A percentile compares a stretch with the other conserved stretches of the same genome.
Conservation (phyloP, 2,113 vertebrate species). For the Calyptommatus sinebrachiatus region DNA sequence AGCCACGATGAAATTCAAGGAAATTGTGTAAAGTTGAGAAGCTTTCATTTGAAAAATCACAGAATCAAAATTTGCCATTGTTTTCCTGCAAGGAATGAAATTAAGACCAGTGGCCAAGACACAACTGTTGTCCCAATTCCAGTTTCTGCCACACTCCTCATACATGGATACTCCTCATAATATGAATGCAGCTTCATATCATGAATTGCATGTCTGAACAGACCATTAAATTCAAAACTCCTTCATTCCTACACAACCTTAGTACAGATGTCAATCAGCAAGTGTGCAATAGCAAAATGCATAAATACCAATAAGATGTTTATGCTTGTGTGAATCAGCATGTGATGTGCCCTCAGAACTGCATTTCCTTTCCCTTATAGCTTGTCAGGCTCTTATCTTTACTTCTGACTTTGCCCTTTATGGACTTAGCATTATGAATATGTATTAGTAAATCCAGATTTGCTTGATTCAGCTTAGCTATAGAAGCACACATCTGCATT, state of each 20-base stretch:
- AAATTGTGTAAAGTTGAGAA: neutral
- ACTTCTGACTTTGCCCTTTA: neutral
- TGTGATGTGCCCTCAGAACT: too few relatives aligned
- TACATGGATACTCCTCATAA: neutral
- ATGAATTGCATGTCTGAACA: neutral
- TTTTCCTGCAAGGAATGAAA: conserved; percentile 1
- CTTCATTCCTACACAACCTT: neutral
- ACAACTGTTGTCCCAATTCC: neutral
- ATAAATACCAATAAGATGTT: too few relatives aligned
- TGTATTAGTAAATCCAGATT: too few relatives aligned
- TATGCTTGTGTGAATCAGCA: neutral
- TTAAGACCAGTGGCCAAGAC: neutral
- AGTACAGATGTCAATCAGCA: neutral
- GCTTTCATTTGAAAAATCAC: neutral
- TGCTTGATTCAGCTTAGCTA: too few relatives aligned
- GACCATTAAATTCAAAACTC: neutral
- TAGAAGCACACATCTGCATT: too few relatives aligned
- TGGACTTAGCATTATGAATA: too few relatives aligned
- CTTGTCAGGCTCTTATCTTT: too few relatives aligned
- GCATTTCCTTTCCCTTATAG: neutral
- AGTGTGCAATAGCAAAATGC: neutral
- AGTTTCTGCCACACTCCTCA: neutral
- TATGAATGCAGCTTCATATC: neutral
- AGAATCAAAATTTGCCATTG: neutral
- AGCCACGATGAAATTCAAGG: neutral